Percentiles rank a stretch among this genome's conserved stretches.
Evolutionary conservation across 1,140 invertebrate species (phyloP).

Genomic region (Drosophila murphyi): DNA sequence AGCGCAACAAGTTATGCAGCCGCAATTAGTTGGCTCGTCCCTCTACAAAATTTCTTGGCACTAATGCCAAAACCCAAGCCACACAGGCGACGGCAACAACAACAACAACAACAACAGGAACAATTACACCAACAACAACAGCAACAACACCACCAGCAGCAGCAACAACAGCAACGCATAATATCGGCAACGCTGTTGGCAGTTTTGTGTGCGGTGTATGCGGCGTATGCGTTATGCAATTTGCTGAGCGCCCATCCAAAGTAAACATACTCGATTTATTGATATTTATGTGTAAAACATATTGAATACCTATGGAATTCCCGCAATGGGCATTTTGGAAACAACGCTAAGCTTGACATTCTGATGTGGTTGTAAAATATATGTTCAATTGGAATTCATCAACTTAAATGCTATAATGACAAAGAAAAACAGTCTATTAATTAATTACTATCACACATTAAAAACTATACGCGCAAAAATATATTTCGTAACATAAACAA

Average conservation of each 20-base stretch:
- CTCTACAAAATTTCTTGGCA: conserved; percentile 77
- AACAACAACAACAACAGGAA: conserved; percentile 8
- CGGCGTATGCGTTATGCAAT: conserved; percentile 63
- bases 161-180: conserved; percentile 11
- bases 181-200: conserved; percentile 22
- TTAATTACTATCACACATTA: too few species aligned
- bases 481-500: too few species aligned
- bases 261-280: conserved; percentile 53
- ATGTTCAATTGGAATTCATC: too few species aligned
- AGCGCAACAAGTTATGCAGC: conserved; percentile 80
- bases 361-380: not conserved
- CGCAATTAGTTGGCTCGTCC: conserved; percentile 75
- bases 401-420: too few species aligned
- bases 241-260: conserved; percentile 35
- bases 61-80: conserved; percentile 76
- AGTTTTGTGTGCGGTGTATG: conserved; percentile 28
- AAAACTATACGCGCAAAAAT: too few species aligned
- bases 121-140: not conserved
- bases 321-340: conserved; percentile 8
- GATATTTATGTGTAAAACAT: conserved; percentile 54
- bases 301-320: conserved; percentile 7
- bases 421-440: too few species aligned
- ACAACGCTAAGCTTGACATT: not conserved
- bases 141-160: conserved; percentile 26
- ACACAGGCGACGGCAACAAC: conserved; percentile 46